Evolutionary conservation across 2,888 invertebrate genomes (phyloP), one percentile per base, ranked within the genome.

Genomic region (Zygothrica quintamaculata): DNA sequence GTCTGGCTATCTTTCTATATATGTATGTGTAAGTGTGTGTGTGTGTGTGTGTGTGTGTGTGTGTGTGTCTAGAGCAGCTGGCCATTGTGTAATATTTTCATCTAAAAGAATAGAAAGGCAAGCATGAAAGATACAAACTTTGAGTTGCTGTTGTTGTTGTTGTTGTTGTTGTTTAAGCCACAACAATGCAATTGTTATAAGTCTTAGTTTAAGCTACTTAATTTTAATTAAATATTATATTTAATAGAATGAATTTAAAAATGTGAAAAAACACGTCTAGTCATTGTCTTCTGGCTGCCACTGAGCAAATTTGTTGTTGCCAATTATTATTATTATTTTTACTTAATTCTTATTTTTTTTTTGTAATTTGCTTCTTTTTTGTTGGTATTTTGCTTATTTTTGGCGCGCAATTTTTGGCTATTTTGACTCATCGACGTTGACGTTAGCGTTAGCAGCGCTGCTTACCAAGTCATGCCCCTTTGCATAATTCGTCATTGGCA

Each of bases 401-500:
- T 74, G 73, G 73, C 73, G 73, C 76, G 73, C 73, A 74, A 66
- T 75, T 60, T 69, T 65, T 47, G 70, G 56, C 29, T 11, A 53
- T 53, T 71, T 74, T 74, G 73, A 74, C 66, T 74, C 73, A 75
- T 74, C 76, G 57, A n/a, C 15, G 61, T 31, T 2, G 48, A 18
- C 26, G 31, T 3, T 15, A 6, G 9, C 58, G 22, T 9, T 16
- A 22, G 18, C 47, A 26, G 56, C 47, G 64, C 48, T 46, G 74
- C 65, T 50, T 65, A n/a, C n/a, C 18, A 53, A 56, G 65, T 65
- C 65, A 65, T 74, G 72, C 72, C 47, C 59, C 65, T 70, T 60
- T 70, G 75, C 76, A 74, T 74, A 74, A 75, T 74, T 74, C 73
- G 73, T 74, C 72, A 74, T 33, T 61, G 52, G 73, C 57, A 58